Percentiles rank a stretch among this genome's conserved stretches.
phyloP scores from a whole-genome alignment of 1,140 invertebrate species.

The Luehdorfia chinensis region DNA sequence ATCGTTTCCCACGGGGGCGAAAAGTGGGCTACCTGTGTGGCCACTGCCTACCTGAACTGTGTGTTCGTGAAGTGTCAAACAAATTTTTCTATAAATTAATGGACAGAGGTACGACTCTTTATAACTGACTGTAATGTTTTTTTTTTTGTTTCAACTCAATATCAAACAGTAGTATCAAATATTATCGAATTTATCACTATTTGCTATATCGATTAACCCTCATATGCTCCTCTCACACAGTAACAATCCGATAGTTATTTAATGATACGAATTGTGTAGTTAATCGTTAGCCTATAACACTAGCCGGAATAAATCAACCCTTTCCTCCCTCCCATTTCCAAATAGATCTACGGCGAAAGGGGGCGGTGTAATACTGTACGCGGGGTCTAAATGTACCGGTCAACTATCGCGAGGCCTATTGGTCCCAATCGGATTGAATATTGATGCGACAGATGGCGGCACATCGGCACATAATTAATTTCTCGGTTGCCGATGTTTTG shows the following conservation, averaged over 20 bases:
- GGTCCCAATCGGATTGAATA: slow-evolving; percentile 49
- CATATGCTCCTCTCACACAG: slow-evolving; percentile 1
- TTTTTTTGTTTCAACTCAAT: too few relatives aligned
- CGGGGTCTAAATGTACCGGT: slow-evolving; percentile 17
- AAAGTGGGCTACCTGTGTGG: too few relatives aligned
- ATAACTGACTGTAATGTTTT: too few relatives aligned
- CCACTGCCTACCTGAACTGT: too few relatives aligned
- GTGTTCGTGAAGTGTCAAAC: too few relatives aligned
- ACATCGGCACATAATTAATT: slow-evolving; percentile 52
- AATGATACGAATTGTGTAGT: slow-evolving; percentile 17
- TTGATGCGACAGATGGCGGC: slow-evolving; percentile 49
- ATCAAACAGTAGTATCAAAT: too few relatives aligned
- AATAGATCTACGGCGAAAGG: not conserved
- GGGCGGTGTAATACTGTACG: not conserved
- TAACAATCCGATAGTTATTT: slow-evolving; percentile 12
- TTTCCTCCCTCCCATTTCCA: not conserved
- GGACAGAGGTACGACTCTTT: too few relatives aligned
- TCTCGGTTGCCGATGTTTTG: slow-evolving; percentile 23
- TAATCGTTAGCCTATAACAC: slow-evolving; percentile 14
- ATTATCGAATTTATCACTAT: too few relatives aligned
- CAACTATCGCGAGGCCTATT: slow-evolving; percentile 19
- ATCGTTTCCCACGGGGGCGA: too few relatives aligned
- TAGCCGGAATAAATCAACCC: slow-evolving; percentile 12
- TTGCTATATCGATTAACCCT: slow-evolving; percentile 6
- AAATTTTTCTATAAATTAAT: too few relatives aligned